Evolutionary conservation across 2,797 vertebrate genomes (phyloP), one percentile per base, ranked within the genome.

Genomic region (Diplodus sargus): DNA sequence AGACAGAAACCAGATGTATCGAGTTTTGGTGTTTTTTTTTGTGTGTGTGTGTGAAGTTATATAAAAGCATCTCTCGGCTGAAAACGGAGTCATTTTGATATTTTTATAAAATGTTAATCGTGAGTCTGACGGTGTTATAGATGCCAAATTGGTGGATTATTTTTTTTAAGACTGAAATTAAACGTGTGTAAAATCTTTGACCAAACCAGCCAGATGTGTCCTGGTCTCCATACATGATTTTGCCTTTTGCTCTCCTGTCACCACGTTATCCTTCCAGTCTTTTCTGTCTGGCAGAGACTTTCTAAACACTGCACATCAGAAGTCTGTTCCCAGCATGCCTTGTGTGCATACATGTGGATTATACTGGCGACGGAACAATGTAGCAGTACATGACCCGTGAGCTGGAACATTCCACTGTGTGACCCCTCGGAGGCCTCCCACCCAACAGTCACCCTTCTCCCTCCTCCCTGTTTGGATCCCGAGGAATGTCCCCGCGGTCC

Each of bases 391-490:
- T 90, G 93, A 93, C 92, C 90, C 71, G 42, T 47, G 57, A 90
- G 89, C 88, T 87, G 71, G 92, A 94, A 94, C 93, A 94, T 95
- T 95, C 94, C 94, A 79, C 45, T 71, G 79, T 34, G 80, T 92
- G 93, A 94, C 91, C 92, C 87, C 85, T 84, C 69, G 0, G 79
- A 84, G 90, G 87, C 87, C 86, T 85, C 85, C 87, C 76, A 76
- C 76, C 79, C 84, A 53, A 53, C 81, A 78, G 61, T 75, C 79
- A 78, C 82, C 79, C 79, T 57, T 16, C 82, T 58, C 67, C 67
- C 84, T 66, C 77, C 69, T 57, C 75, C 85, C 86, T 9, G 78
- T 78, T 79, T 42, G 87, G 88, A 86, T 89, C 81, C 76, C 68
- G 73, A 87, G 88, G 92, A 93, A 94, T 93, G 92, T 93, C 89